Base-by-base conservation (phyloP, 2,888 invertebrate species). In the Urechis unicinctus region DNA sequence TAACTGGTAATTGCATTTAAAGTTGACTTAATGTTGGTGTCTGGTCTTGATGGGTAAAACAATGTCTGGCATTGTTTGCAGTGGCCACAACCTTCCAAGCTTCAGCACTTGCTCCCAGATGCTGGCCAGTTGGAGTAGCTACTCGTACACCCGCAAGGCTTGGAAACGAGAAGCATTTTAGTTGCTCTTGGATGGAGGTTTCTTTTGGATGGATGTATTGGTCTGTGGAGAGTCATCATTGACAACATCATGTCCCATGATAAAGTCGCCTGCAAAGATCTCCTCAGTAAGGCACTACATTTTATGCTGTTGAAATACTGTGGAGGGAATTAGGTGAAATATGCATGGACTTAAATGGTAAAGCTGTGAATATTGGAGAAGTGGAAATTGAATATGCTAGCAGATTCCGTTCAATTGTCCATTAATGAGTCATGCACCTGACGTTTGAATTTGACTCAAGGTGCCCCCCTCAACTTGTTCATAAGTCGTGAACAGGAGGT, bases 171-270 rank as follows among this genome's bases (percentile, higher is more conserved):
- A 91, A 66, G 88, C 88, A 54, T 83, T 91, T 65, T 92, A 93
- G 67, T 80, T 92, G 56, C 75, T 93, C 31, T 79, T 91, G 56
- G 92, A 93, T 72, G 81, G 85, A 44, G 75, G 85, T 1, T 86
- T 92, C 75, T 93, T 93, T 78, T 89, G 90, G 82, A 89, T 91
- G 88, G 89, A 89, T 80, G 91, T 68, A 68, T 78, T 36, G 83
- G 85, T 42, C 86, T 84, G 71, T 93, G 92, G 91, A 84, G 86
- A 66, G 84, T 85, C 45, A 87, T 91, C 49, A 85, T 91, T 66
- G 92, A 93, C 77, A 91, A 91, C 80, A 81, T 93, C 61, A 91
- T 92, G 88, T 90, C 90, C 1, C 91, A 92, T 72, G 93, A 93
- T 77, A 89, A 88, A 74, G 88, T 87, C 4, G 89, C 90, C 1